These are phyloP conservation scores for Protosalanx chinensis DNA, from an alignment of 2,797 vertebrate species.

Conservation along the genomic window DNA sequence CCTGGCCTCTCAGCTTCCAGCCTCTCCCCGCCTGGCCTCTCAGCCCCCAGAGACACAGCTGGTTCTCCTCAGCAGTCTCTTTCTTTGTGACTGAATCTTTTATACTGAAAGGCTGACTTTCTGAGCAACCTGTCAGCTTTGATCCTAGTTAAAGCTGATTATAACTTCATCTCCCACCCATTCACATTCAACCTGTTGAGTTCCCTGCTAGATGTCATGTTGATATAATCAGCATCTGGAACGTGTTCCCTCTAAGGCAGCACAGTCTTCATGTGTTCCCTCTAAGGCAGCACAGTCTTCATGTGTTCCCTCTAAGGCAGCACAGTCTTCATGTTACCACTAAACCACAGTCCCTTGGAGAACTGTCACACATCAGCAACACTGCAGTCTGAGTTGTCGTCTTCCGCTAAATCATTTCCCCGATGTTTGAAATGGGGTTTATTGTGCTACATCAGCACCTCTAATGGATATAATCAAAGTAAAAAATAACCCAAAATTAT, in stretches of 20 bases:
- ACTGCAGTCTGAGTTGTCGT: too few species aligned
- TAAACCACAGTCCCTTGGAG: not conserved
- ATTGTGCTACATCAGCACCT: too few species aligned
- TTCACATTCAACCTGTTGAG: not conserved
- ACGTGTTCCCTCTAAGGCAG: not conserved
- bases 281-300: not conserved
- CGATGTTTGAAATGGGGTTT: too few species aligned
- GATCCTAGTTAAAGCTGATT: conserved; percentile 7
- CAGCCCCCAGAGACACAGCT: not conserved
- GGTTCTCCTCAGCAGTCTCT: not conserved
- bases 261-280: too few species aligned
- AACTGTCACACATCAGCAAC: not conserved
- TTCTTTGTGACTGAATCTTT: conserved; percentile 7
- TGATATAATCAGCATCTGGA: not conserved
- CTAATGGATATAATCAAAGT: too few species aligned
- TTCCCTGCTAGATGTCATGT: not conserved
- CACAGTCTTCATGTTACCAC: not conserved
- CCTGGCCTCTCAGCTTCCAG: not conserved
- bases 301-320: not conserved
- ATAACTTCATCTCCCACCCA: not conserved
- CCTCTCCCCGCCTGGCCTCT: not conserved
- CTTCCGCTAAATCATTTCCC: too few species aligned
- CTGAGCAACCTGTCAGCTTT: not conserved
- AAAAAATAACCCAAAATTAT: too few species aligned
- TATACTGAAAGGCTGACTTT: not conserved